Conservation (phyloP, 2,888 invertebrate species). For the Taenaris catops region DNA sequence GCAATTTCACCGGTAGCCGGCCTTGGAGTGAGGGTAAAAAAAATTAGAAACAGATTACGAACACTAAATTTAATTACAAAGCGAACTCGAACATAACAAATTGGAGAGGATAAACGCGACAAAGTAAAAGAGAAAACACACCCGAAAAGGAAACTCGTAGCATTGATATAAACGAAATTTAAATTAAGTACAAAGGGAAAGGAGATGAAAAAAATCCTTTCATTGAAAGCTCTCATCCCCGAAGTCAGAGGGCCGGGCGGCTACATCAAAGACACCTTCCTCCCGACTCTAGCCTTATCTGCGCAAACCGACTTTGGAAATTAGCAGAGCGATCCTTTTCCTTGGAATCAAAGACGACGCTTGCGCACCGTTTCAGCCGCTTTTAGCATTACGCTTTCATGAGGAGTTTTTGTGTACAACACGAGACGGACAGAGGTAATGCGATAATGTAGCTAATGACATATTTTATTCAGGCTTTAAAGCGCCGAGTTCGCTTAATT, state of each 20-base stretch:
- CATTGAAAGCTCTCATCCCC: conserved; percentile 77
- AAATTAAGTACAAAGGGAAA: conserved; percentile 80
- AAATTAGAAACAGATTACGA: conserved; percentile 69
- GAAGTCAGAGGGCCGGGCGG: conserved; percentile 73
- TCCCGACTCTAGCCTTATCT: conserved; percentile 71
- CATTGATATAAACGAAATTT: conserved; percentile 81
- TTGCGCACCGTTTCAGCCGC: conserved; percentile 60
- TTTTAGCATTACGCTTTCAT: conserved; percentile 66
- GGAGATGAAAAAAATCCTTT: conserved; percentile 80
- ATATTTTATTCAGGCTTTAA: conserved; percentile 58
- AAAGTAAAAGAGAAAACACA: conserved; percentile 79
- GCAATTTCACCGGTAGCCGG: conserved; percentile 67
- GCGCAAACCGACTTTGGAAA: conserved; percentile 74
- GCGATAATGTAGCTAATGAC: conserved; percentile 63
- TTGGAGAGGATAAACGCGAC: conserved; percentile 78
- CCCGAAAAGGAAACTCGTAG: conserved; percentile 76
- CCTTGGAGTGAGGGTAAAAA: conserved; percentile 44
- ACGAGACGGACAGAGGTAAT: conserved; percentile 44
- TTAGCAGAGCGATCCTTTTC: conserved; percentile 65
- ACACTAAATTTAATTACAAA: conserved; percentile 78
- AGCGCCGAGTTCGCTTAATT: conserved; percentile 39
- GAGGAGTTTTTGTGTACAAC: conserved; percentile 54
- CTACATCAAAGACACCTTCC: conserved; percentile 74
- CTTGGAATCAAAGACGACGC: conserved; percentile 46
- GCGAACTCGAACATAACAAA: conserved; percentile 76